Percentiles rank a stretch among this genome's conserved stretches.
These are phyloP conservation scores for Stramonita haemastoma DNA, from an alignment of 2,888 invertebrate genomes.

Conservation along the genomic window DNA sequence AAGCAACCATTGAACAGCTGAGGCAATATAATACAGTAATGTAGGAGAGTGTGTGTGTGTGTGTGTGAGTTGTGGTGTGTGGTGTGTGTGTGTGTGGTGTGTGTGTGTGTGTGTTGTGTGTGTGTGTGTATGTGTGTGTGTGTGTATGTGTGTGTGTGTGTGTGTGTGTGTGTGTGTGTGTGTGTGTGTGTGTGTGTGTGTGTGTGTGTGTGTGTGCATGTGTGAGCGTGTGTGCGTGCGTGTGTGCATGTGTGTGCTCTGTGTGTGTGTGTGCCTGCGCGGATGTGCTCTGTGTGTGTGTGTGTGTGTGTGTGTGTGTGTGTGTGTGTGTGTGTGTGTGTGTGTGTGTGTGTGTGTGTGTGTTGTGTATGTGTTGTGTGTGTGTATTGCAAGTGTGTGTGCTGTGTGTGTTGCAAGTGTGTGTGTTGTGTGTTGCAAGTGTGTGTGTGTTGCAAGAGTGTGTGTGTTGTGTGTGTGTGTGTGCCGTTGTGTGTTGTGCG, in stretches of 20 bases:
- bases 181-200: no score
- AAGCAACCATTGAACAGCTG: no score
- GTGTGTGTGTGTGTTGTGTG: not conserved
- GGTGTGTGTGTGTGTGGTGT: not conserved
- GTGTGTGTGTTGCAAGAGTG: not conserved
- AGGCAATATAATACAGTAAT: no score
- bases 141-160: no score
- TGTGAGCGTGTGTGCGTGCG: no score
- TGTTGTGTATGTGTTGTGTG: not conserved
- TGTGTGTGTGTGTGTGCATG: no score
- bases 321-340: not conserved
- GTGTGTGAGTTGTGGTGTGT: constrained; percentile 11
- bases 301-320: not conserved
- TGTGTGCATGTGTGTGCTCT: no score
- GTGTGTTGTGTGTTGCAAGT: not conserved
- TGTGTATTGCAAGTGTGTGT: not conserved
- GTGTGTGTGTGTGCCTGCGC: not conserved
- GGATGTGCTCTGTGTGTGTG: no score
- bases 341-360: constrained; percentile 3
- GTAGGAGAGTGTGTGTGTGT: constrained; percentile 17
- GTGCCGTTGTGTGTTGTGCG: not conserved
- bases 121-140: no score
- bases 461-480: not conserved
- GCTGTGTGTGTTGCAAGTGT: not conserved
- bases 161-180: no score